Base-by-base conservation (phyloP, 2,113 vertebrate species). In the Vulpes vulpes region DNA sequence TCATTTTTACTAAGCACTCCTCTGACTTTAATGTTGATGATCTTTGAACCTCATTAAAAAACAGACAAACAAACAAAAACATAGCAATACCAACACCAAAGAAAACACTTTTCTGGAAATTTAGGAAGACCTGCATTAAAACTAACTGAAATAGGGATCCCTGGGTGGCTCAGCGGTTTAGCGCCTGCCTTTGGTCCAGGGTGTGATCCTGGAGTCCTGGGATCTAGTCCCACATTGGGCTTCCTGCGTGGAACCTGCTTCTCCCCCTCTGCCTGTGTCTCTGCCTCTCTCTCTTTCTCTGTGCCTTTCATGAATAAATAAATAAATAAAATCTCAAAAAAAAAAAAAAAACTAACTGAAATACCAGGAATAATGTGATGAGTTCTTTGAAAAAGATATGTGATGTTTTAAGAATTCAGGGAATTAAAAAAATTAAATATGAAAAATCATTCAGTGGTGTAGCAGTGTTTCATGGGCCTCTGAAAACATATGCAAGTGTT, bases 331-430 rank as follows among this genome's bases (percentile, higher is more conserved):
- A 6, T 43, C 43, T 43, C 5, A 43, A 43, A 43, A 43, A 43
- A 43, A 43, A 43, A 43, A 43, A 43, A 43, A 84, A 92, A 88
- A 57, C 19, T 38, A 92, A 65, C 19, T 67, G 30, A 91, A 97
- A 81, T 84, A 27, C 35, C 91, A 43, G 32, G 43, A 89, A 93
- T 79, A 59, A 69, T 38, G 9, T 89, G 25, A 57, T 62, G 22
- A 43, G 53, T 74, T 91, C 62, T 73, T 91, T 55, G 32, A 80
- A 95, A 96, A 43, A 80, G 14, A 53, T 62, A 43, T 4, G 32
- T 65, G 69, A 96, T 55, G 25, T 11, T 97, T 89, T 93, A 91
- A 88, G n/a, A 78, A 94, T 76, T 51, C 25, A 51, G 49, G 55
- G 55, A 62, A 38, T 92, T 15, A 51, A 78, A 93, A 78, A 82